Conservation (phyloP, 2,113 vertebrate species). For the Hypocryptadius cinnamomeus region DNA sequence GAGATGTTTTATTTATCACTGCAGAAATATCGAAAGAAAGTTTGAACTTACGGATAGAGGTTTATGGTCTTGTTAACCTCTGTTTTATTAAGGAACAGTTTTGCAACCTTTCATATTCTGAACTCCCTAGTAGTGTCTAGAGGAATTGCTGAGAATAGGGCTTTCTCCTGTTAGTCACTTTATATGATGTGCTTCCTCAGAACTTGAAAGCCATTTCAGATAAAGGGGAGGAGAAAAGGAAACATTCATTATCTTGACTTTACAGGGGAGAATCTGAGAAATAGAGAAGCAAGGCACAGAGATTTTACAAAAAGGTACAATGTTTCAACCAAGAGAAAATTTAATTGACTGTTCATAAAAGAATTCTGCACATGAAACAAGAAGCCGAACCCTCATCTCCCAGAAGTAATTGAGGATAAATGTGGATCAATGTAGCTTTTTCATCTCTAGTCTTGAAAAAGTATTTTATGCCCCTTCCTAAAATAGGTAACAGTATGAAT, state of each 20-base stretch:
- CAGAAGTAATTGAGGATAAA: neutral
- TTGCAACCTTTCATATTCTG: neutral
- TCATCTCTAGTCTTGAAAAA: neutral
- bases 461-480: neutral
- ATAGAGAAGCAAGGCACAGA: neutral
- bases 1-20: neutral
- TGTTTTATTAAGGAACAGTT: neutral
- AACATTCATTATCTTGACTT: neutral
- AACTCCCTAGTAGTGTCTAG: neutral
- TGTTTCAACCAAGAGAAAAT: neutral
- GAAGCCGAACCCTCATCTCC: neutral
- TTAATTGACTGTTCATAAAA: neutral
- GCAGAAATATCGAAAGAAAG: neutral
- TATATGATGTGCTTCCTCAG: neutral
- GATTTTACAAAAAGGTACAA: neutral
- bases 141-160: neutral
- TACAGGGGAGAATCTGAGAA: neutral
- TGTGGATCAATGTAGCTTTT: neutral
- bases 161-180: neutral
- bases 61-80: conserved; percentile 7
- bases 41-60: neutral
- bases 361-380: neutral
- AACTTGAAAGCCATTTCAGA: conserved; percentile 11
- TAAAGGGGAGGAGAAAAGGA: neutral
- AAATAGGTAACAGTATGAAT: neutral